A percentile compares a stretch with the other conserved stretches of the same genome.
These are phyloP conservation scores for Ptychadena robeensis DNA, from an alignment of 2,797 vertebrate genomes.

Conservation along the genomic window DNA sequence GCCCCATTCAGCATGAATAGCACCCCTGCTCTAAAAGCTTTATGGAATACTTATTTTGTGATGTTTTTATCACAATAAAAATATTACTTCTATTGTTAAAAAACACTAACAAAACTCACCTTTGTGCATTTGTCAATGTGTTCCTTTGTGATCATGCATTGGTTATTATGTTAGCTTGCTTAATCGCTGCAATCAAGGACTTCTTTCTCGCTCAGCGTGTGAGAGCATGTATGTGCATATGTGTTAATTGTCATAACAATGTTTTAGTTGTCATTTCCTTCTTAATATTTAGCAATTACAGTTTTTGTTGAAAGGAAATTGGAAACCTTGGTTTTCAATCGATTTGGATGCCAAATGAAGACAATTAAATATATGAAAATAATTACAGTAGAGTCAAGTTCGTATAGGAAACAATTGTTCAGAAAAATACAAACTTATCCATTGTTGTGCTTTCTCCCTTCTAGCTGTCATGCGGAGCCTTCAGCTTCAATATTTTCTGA, in stretches of 20 bases:
- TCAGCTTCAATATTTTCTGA: no score
- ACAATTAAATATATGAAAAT: background rate
- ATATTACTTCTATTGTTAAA: background rate
- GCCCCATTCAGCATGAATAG: no score
- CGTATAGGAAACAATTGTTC: background rate
- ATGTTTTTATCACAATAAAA: background rate
- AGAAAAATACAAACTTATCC: background rate
- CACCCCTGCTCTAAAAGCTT: no score
- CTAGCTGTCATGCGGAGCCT: background rate
- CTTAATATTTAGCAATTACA: slow-evolving; percentile 4
- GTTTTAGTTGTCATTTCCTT: background rate
- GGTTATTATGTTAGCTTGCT: background rate
- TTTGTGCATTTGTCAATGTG: background rate
- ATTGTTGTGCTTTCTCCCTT: background rate
- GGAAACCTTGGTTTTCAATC: slow-evolving; percentile 19
- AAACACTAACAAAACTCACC: background rate
- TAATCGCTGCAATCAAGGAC: background rate
- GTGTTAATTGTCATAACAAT: slow-evolving; percentile 13
- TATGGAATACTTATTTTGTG: no score
- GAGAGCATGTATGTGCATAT: background rate
- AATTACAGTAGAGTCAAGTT: background rate
- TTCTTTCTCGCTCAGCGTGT: background rate
- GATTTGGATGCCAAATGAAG: background rate
- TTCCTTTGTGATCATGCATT: background rate
- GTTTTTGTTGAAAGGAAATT: background rate